phyloP scores from a whole-genome alignment of 2,797 vertebrate species.

The Lerista edwardsae region DNA sequence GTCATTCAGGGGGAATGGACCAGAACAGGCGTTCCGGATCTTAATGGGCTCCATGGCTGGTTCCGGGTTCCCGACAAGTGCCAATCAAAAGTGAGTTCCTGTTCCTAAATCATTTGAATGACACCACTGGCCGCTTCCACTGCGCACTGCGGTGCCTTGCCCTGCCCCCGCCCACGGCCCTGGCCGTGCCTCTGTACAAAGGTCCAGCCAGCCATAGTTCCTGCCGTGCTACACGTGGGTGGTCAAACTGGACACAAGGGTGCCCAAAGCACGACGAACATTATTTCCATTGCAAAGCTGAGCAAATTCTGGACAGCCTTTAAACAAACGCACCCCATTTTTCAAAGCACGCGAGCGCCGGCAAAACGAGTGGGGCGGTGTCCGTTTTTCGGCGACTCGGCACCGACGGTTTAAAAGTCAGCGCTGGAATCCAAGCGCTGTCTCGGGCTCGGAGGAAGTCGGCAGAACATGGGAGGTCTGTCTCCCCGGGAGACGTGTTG shows the following conservation, averaged over 20 bases:
- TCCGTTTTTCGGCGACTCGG: not conserved
- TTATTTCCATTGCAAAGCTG: not conserved
- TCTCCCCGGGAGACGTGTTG: not conserved
- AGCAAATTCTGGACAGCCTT: not conserved
- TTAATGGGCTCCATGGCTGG: too few species aligned
- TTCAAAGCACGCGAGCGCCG: not conserved
- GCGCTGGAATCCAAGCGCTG: not conserved
- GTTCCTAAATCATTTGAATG: too few species aligned
- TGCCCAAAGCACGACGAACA: too few species aligned
- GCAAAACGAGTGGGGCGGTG: not conserved
- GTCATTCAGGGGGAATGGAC: too few species aligned
- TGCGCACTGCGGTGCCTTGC: too few species aligned
- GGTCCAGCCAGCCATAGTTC: too few species aligned
- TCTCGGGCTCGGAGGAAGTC: not conserved
- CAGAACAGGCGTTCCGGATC: too few species aligned
- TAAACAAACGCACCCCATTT: not conserved
- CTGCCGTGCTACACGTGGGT: not conserved
- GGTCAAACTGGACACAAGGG: not conserved
- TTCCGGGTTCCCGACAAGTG: too few species aligned
- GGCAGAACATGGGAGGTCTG: not conserved
- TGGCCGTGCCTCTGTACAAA: too few species aligned
- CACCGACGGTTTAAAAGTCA: not conserved
- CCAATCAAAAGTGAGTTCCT: too few species aligned
- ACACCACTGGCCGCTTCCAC: too few species aligned
- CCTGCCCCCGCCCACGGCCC: too few species aligned